A percentile compares a stretch with the other conserved stretches of the same genome.
Conservation (phyloP, 2,888 invertebrate species). For the Sphaerophoria taeniata region DNA sequence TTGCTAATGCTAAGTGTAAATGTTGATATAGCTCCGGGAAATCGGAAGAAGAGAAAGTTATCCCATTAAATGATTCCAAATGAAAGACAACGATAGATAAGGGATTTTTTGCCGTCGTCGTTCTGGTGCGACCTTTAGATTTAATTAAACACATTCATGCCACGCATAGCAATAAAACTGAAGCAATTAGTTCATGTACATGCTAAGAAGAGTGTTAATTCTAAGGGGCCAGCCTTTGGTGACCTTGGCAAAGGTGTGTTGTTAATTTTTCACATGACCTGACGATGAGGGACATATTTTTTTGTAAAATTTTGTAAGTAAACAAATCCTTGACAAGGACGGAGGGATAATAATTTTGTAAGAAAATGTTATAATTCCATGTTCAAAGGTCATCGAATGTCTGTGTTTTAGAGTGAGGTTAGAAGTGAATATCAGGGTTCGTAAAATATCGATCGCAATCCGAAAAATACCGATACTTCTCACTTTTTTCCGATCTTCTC, state of each 20-base stretch:
- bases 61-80: neutral
- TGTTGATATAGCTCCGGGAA: neutral
- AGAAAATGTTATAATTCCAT: slow-evolving; percentile 19
- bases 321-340: slow-evolving; percentile 1
- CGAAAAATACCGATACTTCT: too few species aligned
- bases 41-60: neutral
- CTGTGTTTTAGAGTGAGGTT: neutral
- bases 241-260: slow-evolving; percentile 45
- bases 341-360: too few species aligned
- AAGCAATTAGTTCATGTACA: slow-evolving; percentile 40
- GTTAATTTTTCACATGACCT: slow-evolving; percentile 59
- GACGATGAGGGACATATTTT: slow-evolving; percentile 38
- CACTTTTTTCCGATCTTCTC: too few species aligned
- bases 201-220: slow-evolving; percentile 44
- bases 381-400: slow-evolving; percentile 9
- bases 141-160: slow-evolving; percentile 73
- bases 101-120: slow-evolving; percentile 25
- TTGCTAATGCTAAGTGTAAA: neutral
- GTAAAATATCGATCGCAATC: too few species aligned
- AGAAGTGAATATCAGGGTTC: too few species aligned
- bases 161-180: slow-evolving; percentile 69
- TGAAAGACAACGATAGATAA: slow-evolving; percentile 41
- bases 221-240: slow-evolving; percentile 49
- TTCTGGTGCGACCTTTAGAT: slow-evolving; percentile 64
- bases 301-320: too few species aligned